These are phyloP conservation scores for Tetraneura akinire DNA, from an alignment of 1,140 invertebrate species.

Conservation along the genomic window DNA sequence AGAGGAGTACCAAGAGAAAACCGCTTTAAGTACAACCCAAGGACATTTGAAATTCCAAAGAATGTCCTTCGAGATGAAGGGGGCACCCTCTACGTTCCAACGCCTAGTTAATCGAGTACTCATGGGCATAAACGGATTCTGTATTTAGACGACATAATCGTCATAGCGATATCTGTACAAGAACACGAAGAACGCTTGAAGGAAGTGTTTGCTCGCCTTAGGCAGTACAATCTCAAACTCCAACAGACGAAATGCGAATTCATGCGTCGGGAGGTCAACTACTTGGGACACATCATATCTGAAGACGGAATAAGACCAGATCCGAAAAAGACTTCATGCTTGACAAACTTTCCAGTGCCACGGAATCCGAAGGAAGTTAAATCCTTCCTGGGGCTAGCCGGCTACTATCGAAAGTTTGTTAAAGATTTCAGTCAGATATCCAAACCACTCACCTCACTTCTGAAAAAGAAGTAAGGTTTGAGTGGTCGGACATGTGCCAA, in stretches of 20 bases:
- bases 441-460: too few species aligned
- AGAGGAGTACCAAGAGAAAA: conserved; percentile 56
- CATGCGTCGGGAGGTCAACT: too few species aligned
- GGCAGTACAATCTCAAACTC: neutral
- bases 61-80: conserved; percentile 55
- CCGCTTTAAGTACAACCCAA: conserved; percentile 52
- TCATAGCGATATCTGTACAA: neutral
- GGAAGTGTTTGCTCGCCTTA: neutral
- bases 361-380: too few species aligned
- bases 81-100: conserved; percentile 40
- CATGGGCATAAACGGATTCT: conserved; percentile 53
- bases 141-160: neutral
- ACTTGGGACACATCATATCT: too few species aligned
- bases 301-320: too few species aligned
- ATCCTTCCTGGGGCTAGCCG: too few species aligned
- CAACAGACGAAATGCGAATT: neutral
- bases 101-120: conserved; percentile 54
- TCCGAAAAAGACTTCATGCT: too few species aligned
- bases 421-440: too few species aligned
- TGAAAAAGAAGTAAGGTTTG: too few species aligned
- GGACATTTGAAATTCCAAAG: conserved; percentile 53
- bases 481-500: too few species aligned
- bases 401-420: too few species aligned
- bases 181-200: neutral
- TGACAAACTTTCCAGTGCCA: too few species aligned